phyloP scores from a whole-genome alignment of 2,888 invertebrate genomes.

The Biston stratarius region DNA sequence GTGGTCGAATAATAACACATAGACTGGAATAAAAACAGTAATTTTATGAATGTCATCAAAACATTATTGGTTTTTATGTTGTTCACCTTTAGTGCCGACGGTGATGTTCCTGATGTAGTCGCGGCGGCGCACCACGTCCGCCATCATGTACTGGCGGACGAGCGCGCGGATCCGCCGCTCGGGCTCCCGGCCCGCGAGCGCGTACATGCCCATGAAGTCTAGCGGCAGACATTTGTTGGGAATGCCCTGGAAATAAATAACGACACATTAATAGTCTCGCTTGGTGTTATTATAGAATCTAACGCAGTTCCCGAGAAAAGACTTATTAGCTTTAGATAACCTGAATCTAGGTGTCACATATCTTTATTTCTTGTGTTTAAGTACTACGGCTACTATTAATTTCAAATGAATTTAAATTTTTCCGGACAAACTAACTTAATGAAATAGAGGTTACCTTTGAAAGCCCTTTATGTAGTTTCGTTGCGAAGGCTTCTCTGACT shows the following conservation, averaged over 20 bases:
- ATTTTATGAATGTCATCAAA: neutral
- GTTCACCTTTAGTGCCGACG: conserved; percentile 86
- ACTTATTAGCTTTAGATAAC: no score
- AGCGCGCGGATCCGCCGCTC: conserved; percentile 90
- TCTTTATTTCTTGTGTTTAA: no score
- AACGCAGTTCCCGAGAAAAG: no score
- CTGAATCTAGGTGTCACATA: no score
- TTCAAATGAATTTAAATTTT: no score
- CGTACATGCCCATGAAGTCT: conserved; percentile 98
- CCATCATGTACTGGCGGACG: conserved; percentile 93
- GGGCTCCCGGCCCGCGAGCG: conserved; percentile 95
- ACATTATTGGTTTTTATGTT: neutral
- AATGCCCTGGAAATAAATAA: conserved; percentile 87
- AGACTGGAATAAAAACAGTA: no score
- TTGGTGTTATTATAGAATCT: no score
- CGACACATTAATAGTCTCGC: neutral
- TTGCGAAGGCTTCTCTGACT: conserved; percentile 95
- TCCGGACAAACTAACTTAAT: no score
- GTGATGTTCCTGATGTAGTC: conserved; percentile 96
- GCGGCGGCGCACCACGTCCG: conserved; percentile 95
- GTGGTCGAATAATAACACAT: no score
- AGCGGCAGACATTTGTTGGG: conserved; percentile 96
- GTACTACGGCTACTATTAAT: no score
- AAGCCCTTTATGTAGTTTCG: conserved; percentile 96
- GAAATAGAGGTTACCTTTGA: conserved; percentile 75